A percentile compares a stretch with the other conserved stretches of the same genome.
Conservation (phyloP, 2,113 vertebrate genomes). For the Motacilla alba region DNA sequence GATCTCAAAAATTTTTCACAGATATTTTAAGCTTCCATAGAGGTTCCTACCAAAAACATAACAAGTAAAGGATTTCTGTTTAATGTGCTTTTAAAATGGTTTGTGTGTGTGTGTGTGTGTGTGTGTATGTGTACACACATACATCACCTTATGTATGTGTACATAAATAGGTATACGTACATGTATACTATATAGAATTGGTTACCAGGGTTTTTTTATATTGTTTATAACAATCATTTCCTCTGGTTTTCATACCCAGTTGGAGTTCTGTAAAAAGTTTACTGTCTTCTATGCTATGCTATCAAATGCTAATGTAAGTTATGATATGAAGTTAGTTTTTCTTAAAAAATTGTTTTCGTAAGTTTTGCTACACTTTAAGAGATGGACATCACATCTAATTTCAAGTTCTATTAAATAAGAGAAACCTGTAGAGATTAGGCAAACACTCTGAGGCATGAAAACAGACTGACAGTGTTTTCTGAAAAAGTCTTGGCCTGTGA, state of each 20-base stretch:
- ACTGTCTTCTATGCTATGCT: background rate
- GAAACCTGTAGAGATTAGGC: background rate
- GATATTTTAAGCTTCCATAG: background rate
- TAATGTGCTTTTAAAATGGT: background rate
- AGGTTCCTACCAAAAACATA: background rate
- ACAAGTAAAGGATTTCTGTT: background rate
- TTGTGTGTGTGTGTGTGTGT: too few species aligned
- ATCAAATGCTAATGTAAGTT: background rate
- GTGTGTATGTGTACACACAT: too few species aligned
- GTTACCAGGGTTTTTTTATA: rapidly evolving
- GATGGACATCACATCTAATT: background rate
- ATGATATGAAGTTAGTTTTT: background rate
- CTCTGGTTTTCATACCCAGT: background rate
- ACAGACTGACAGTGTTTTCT: background rate
- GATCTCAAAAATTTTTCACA: background rate
- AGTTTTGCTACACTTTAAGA: background rate
- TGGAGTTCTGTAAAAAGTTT: background rate
- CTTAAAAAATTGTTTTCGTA: background rate
- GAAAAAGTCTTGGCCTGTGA: background rate
- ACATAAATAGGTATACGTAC: background rate
- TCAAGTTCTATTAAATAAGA: background rate
- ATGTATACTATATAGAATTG: background rate
- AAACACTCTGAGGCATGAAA: background rate
- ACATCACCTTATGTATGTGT: too few species aligned
- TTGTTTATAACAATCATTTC: background rate